Conservation (phyloP, 2,888 invertebrate species). For the Nomada lathburiana region DNA sequence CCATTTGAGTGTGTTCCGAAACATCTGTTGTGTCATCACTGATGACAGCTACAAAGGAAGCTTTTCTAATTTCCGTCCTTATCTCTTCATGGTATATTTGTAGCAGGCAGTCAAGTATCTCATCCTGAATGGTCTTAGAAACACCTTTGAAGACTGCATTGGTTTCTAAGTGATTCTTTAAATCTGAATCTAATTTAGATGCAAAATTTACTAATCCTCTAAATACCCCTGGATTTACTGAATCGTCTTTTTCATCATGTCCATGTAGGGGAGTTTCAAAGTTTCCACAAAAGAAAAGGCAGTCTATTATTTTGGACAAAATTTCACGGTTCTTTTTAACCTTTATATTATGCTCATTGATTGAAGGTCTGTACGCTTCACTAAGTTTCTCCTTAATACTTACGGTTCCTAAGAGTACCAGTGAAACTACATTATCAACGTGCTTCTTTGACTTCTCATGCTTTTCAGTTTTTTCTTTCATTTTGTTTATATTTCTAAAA, state of each 20-base stretch:
- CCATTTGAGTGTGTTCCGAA: background rate
- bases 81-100: background rate
- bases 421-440: background rate
- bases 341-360: background rate
- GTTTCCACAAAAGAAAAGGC: background rate
- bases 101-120: background rate
- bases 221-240: background rate
- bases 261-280: background rate
- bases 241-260: background rate
- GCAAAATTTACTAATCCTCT: background rate
- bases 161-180: background rate
- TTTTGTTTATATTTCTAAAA: background rate
- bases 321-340: background rate
- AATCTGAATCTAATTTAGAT: background rate
- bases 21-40: background rate
- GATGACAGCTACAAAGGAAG: background rate
- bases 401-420: background rate
- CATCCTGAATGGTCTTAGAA: background rate
- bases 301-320: background rate
- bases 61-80: background rate
- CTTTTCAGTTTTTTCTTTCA: background rate
- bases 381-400: background rate
- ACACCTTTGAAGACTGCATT: background rate
- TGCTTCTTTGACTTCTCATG: background rate
- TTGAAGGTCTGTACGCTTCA: background rate